These are phyloP conservation scores for Rhogogaster chlorosoma DNA, from an alignment of 2,888 invertebrate species.

Conservation along the genomic window DNA sequence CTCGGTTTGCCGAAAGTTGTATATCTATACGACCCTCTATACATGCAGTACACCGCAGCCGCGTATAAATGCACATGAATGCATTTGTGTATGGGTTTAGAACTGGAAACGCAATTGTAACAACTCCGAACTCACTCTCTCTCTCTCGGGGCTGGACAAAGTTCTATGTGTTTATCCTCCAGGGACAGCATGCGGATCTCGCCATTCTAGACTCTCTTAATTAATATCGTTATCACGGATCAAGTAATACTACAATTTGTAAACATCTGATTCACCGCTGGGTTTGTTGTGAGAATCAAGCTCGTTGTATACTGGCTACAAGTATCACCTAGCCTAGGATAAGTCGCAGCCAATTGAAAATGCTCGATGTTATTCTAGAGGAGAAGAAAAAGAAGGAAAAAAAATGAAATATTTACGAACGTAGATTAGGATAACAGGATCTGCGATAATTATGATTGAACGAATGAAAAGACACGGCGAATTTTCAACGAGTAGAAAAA, in stretches of 20 bases:
- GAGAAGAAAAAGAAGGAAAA: background rate
- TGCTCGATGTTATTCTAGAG: background rate
- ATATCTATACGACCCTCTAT: background rate
- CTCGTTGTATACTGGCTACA: background rate
- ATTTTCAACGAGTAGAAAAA: background rate
- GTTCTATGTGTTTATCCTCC: constrained; percentile 18
- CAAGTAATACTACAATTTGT: constrained; percentile 12
- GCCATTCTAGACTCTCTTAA: constrained; percentile 15
- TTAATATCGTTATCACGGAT: constrained; percentile 28
- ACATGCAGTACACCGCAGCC: background rate
- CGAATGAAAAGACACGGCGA: background rate
- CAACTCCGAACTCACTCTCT: background rate
- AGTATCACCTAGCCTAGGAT: background rate
- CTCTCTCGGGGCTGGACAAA: background rate
- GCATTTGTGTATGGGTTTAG: background rate
- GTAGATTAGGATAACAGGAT: background rate
- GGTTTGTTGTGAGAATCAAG: background rate
- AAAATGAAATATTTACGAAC: background rate
- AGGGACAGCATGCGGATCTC: constrained; percentile 19
- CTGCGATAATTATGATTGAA: background rate
- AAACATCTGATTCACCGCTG: background rate
- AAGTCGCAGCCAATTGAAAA: background rate
- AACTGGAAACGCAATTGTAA: constrained; percentile 8
- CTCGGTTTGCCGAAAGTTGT: background rate
- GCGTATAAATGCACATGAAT: background rate